These are phyloP conservation scores for Erithacus rubecula DNA, from an alignment of 2,797 vertebrate genomes.

Conservation along the genomic window DNA sequence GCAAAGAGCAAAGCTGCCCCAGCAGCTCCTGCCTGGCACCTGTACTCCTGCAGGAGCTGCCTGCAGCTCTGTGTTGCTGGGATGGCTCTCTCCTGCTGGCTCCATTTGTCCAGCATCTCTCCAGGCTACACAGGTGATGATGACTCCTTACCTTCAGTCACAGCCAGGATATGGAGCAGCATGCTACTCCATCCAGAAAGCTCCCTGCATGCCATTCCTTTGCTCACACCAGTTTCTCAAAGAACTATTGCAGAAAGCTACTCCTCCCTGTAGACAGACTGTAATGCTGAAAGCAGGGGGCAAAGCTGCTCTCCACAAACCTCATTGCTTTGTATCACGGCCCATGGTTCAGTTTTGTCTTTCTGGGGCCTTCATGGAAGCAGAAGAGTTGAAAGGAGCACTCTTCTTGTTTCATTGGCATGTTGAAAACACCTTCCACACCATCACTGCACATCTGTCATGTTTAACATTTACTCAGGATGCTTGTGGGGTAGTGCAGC, in stretches of 20 bases:
- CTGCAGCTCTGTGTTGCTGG: not conserved
- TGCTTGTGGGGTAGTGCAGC: not conserved
- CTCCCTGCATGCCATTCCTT: not conserved
- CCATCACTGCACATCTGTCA: no score
- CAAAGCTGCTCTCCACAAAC: not conserved
- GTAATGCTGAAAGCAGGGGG: fast-evolving
- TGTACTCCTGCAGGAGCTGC: not conserved
- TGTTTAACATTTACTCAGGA: not conserved
- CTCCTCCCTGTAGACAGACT: not conserved
- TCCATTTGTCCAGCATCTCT: not conserved
- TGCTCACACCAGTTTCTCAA: not conserved
- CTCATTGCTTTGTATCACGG: not conserved
- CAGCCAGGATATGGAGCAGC: not conserved
- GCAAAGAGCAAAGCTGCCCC: not conserved
- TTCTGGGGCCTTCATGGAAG: not conserved
- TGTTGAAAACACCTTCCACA: not conserved
- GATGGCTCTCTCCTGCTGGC: not conserved
- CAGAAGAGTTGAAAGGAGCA: not conserved
- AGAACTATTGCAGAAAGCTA: not conserved
- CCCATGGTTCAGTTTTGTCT: not conserved
- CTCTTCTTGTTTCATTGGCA: not conserved
- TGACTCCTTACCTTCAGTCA: not conserved
- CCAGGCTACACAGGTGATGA: not conserved
- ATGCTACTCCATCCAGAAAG: not conserved
- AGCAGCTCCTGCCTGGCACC: not conserved